Conservation (phyloP, 2,113 vertebrate species). For the Plestiodon gilberti region DNA sequence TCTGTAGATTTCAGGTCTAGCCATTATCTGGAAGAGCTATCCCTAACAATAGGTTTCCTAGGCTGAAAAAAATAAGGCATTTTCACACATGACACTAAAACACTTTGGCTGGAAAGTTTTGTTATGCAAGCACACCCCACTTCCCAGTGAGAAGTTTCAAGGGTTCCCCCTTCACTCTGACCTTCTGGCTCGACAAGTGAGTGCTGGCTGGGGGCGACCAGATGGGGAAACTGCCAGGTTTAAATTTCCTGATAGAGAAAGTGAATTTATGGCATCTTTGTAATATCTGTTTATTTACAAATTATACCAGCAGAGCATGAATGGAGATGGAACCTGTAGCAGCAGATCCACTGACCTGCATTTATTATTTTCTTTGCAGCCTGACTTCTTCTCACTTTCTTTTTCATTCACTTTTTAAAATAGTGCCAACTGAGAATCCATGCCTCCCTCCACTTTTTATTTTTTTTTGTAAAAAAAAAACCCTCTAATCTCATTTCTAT, state of each 20-base stretch:
- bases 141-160: neutral
- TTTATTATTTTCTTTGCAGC: neutral
- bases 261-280: too few relatives aligned
- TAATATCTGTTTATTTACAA: too few relatives aligned
- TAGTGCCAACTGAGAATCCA: neutral
- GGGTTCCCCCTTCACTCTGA: too few relatives aligned
- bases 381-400: neutral
- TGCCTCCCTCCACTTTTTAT: neutral
- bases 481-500: neutral
- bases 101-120: neutral
- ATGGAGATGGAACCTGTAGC: too few relatives aligned
- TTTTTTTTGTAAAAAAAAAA: neutral
- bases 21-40: neutral
- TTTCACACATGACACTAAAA: neutral
- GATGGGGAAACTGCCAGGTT: too few relatives aligned
- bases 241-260: too few relatives aligned
- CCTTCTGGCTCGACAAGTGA: too few relatives aligned
- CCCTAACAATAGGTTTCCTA: neutral
- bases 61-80: neutral
- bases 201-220: too few relatives aligned
- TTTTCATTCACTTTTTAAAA: neutral
- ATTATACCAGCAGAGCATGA: too few relatives aligned
- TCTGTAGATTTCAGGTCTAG: neutral
- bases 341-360: too few relatives aligned
- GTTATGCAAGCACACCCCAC: neutral